These are phyloP conservation scores for Pelvicachromis taeniatus DNA, from an alignment of 2,113 vertebrate genomes.

Conservation along the genomic window DNA sequence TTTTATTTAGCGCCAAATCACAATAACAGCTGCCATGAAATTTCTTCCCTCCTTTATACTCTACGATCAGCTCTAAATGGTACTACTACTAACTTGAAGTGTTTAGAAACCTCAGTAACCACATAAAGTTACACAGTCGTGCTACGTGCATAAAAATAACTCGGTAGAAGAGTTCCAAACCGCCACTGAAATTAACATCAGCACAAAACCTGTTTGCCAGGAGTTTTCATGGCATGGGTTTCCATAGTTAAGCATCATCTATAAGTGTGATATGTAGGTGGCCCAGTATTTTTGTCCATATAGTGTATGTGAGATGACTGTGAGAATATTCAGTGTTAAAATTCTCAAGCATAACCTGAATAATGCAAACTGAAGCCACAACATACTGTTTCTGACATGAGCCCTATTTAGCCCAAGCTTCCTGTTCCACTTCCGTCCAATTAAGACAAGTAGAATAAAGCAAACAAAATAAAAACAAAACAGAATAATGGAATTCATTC, in stretches of 20 bases:
- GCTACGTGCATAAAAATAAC: not conserved
- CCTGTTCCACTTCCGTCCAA: not conserved
- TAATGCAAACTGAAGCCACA: not conserved
- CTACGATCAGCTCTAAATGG: not conserved
- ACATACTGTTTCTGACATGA: not conserved
- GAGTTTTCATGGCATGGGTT: not conserved
- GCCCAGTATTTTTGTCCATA: too few species aligned
- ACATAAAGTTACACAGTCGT: not conserved
- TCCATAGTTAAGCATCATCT: not conserved
- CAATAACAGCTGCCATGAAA: not conserved
- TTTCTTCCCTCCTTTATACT: not conserved
- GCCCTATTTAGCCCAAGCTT: not conserved
- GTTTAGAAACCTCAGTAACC: not conserved
- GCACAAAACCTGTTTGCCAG: not conserved
- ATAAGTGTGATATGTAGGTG: not conserved
- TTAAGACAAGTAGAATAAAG: not conserved
- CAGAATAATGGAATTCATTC: not conserved
- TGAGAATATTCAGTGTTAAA: not conserved
- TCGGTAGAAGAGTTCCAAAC: not conserved
- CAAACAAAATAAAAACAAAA: not conserved
- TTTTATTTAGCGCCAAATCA: not conserved
- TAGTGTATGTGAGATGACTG: not conserved
- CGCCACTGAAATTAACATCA: not conserved
- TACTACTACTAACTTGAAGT: not conserved
- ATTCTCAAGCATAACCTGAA: not conserved